phyloP scores from a whole-genome alignment of 30 jellyfish, hydroid and myxozoan species.

The Pelagia noctiluca region DNA sequence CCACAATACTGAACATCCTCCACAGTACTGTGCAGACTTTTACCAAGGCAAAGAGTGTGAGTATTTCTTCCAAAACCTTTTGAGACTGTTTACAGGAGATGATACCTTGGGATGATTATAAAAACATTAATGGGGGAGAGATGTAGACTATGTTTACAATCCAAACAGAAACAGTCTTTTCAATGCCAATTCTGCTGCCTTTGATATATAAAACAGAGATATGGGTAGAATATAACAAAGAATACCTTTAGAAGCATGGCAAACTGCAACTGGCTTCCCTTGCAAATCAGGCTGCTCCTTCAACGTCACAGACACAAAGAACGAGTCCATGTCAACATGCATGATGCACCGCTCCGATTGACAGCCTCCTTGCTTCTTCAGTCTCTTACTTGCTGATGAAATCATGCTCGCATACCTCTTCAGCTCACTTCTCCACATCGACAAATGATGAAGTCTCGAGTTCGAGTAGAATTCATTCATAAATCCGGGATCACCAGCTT shows the following conservation, averaged over 20 bases:
- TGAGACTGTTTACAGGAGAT: too few species aligned
- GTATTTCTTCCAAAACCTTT: too few species aligned
- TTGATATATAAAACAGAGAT: not conserved
- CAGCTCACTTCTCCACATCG: constrained; percentile 96
- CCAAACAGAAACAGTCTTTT: not conserved
- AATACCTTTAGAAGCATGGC: constrained; percentile 85
- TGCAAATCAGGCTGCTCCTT: constrained; percentile 77
- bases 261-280: constrained; percentile 97
- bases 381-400: constrained; percentile 16
- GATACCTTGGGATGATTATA: too few species aligned
- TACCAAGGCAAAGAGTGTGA: too few species aligned
- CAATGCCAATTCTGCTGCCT: not conserved
- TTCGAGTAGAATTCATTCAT: constrained; percentile 88
- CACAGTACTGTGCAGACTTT: too few species aligned
- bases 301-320: constrained; percentile 96
- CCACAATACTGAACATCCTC: too few species aligned
- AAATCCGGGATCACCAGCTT: constrained; percentile 94
- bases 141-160: too few species aligned
- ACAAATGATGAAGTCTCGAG: constrained; percentile 95
- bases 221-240: too few species aligned
- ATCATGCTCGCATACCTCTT: constrained; percentile 81
- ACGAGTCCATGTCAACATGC: constrained; percentile 98
- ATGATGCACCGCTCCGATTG: constrained; percentile 51
- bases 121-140: too few species aligned
- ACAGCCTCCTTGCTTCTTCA: not conserved